Evolutionary conservation across 2,797 vertebrate species (phyloP), one percentile per base, ranked within the genome.

Genomic region (Florisuga fusca): DNA sequence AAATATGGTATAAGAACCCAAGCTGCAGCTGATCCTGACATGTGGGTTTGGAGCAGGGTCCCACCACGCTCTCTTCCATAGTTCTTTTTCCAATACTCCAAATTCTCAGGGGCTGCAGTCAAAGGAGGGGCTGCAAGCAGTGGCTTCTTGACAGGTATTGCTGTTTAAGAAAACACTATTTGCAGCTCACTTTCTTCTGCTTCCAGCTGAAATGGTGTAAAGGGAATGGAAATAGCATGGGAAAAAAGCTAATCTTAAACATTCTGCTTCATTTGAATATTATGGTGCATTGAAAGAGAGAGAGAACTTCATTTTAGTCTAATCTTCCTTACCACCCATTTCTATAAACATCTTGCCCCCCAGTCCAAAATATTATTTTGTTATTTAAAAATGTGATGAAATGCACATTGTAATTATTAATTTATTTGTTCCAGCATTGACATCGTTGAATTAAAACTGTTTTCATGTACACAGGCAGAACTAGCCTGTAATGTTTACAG

Each of bases 321-420:
- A 34, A 25, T 38, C 27, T 7, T 63, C 27, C 27, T 29, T 53
- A 17, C 17, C 6, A 34, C 0, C 0, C 26, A 18, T 73, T 61
- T 74, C 48, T 68, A 31, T 62, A 45, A 63, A 15, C 1, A 5
- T 8, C 8, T 2, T 6, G 1, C 9, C 10, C 10, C 18, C 7
- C 6, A 50, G 45, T 4, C 21, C 33, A 34, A 62, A 78, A 7
- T 25, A 6, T 45, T n/a, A 61, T 50, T 74, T 58, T 29, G 22
- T 81, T 93, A 46, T 81, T 86, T 78, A 5, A 7, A 29, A 50
- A 21, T 81, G 14, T 46, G 77, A 41, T 41, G 38, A 13, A 41
- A n/a, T 2, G 34, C 8, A 34, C 8, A 7, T 58, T 29, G 34
- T 26, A 63, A 53, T 71, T 74, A 45, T 17, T 27, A 36, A 10